Conservation (phyloP, 1,140 invertebrate genomes). For the Dolichoris vasculosae region DNA sequence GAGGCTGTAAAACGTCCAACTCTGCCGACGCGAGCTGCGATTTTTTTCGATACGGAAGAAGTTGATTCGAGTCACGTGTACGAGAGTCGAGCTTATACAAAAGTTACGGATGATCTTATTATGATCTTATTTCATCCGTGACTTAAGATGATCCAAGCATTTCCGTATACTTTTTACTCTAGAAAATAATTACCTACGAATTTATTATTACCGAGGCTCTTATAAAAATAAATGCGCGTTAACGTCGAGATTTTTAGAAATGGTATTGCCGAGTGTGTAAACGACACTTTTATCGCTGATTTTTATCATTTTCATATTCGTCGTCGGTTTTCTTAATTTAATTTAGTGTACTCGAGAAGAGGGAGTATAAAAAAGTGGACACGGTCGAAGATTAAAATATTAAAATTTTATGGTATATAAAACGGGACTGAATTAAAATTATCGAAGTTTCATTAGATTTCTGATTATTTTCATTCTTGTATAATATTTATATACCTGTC, state of each 20-base stretch:
- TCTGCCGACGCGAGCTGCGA: neutral
- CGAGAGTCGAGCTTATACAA: neutral
- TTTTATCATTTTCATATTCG: conserved; percentile 16
- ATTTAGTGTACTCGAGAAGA: neutral
- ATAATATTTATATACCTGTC: neutral
- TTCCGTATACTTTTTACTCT: neutral
- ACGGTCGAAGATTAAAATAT: conserved; percentile 1
- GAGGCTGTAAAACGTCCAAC: conserved; percentile 33
- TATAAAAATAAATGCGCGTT: neutral
- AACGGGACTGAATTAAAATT: neutral
- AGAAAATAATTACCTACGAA: neutral
- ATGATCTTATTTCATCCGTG: conserved; percentile 12
- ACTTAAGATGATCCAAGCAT: neutral
- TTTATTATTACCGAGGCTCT: neutral
- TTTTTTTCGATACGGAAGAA: neutral
- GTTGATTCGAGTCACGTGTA: conserved; percentile 40
- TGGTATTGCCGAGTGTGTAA: neutral
- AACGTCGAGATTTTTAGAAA: neutral
- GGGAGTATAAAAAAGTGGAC: neutral
- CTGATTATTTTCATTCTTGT: neutral
- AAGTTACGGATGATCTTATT: neutral
- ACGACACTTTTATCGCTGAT: neutral
- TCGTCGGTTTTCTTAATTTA: neutral
- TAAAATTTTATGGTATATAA: conserved; percentile 1
- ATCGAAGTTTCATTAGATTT: neutral